Percentiles rank a stretch among this genome's conserved stretches.
Evolutionary conservation across 2,888 invertebrate species (phyloP).

Genomic region (Invenusta paracnida): DNA sequence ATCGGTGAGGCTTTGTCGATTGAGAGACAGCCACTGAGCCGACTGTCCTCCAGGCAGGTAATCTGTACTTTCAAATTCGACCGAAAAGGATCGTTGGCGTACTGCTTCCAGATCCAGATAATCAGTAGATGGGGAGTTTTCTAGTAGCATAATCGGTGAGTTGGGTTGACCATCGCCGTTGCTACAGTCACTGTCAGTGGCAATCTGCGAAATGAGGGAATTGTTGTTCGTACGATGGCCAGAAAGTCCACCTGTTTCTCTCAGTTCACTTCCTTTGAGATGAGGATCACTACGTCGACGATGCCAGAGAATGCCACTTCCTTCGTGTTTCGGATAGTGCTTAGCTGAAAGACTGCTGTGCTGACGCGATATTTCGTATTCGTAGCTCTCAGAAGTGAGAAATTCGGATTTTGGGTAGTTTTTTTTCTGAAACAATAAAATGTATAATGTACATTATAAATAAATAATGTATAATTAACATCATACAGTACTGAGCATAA

Average conservation of each 20-base stretch:
- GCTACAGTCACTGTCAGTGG: neutral
- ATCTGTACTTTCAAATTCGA: neutral
- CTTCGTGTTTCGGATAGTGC: no score
- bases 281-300: neutral
- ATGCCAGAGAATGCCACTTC: neutral
- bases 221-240: neutral
- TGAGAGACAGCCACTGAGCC: neutral
- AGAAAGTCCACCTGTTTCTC: neutral
- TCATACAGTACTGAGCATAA: no score
- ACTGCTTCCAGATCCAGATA: neutral
- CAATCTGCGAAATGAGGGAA: neutral
- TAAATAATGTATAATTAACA: no score
- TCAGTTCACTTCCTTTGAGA: neutral
- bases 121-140: constrained; percentile 34
- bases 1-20: neutral
- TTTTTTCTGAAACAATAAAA: no score
- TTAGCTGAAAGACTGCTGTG: no score
- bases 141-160: neutral
- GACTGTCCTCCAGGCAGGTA: neutral
- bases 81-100: constrained; percentile 2
- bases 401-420: no score
- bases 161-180: neutral
- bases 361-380: no score
- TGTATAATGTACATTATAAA: no score
- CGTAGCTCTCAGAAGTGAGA: no score